Conservation (phyloP, 37 sponge, comb jelly and placozoan genomes). For the Ephydatia muelleri region DNA sequence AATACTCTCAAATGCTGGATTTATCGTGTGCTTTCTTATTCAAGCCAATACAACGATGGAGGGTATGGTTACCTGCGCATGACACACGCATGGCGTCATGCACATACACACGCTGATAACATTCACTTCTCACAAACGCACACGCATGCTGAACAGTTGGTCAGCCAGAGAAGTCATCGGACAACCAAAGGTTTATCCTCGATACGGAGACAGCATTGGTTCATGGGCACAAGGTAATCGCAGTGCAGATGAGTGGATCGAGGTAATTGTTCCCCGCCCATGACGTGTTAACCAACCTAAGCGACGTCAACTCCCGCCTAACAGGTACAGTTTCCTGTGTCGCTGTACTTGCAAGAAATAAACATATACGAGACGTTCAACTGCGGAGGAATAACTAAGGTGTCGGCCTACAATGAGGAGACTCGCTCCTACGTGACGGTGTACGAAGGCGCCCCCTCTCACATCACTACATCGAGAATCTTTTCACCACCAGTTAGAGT, state of each 20-base stretch:
- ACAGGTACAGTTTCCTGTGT: not conserved
- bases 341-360: not conserved
- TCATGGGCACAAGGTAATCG: constrained; percentile 17
- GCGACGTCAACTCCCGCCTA: too few relatives aligned
- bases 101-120: too few relatives aligned
- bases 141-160: not conserved
- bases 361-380: constrained; percentile 14
- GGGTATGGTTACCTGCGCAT: constrained; percentile 1
- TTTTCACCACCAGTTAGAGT: not conserved
- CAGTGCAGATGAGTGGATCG: constrained; percentile 6
- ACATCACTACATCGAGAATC: not conserved
- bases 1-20: not conserved
- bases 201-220: constrained; percentile 15
- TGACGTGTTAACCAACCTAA: not conserved
- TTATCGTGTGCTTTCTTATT: not conserved
- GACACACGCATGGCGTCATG: too few relatives aligned
- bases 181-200: constrained; percentile 11
- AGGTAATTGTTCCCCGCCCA: not conserved
- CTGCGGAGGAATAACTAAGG: constrained; percentile 7
- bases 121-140: not conserved
- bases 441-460: not conserved
- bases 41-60: constrained; percentile 4
- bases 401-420: not conserved
- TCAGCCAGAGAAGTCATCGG: constrained; percentile 8
- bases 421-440: constrained; percentile 5